A percentile compares a stretch with the other conserved stretches of the same genome.
Conservation (phyloP, 2,797 vertebrate genomes). For the Synanceia verrucosa region DNA sequence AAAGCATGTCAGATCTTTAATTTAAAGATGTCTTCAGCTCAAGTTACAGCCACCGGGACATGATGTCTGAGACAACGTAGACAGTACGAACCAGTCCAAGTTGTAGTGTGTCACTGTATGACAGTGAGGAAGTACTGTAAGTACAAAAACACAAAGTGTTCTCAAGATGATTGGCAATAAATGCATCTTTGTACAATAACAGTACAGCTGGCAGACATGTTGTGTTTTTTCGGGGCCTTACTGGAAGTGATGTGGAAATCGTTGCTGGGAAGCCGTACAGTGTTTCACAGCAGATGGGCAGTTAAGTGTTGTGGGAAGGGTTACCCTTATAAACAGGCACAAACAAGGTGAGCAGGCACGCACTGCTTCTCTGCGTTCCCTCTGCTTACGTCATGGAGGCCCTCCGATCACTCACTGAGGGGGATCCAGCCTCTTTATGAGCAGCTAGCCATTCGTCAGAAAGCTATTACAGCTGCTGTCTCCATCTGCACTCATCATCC, state of each 20-base stretch:
- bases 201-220: constrained; percentile 24
- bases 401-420: constrained; percentile 35
- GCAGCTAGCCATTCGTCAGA: constrained; percentile 50
- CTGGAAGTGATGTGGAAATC: constrained; percentile 55
- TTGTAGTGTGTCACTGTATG: neutral
- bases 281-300: constrained; percentile 20
- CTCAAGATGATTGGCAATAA: constrained; percentile 1
- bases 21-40: neutral
- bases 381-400: constrained; percentile 55
- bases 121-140: neutral
- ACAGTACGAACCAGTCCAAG: constrained; percentile 4
- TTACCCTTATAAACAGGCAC: constrained; percentile 42
- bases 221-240: constrained; percentile 24
- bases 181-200: neutral
- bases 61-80: neutral
- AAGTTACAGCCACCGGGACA: neutral
- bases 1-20: neutral
- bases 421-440: constrained; percentile 48
- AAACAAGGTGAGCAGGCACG: constrained; percentile 29
- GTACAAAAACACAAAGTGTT: constrained; percentile 18
- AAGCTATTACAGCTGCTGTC: constrained; percentile 61
- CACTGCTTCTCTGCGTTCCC: constrained; percentile 21
- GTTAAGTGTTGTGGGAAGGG: constrained; percentile 50
- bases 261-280: constrained; percentile 20
- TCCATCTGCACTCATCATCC: constrained; percentile 13